Percentiles rank a stretch among this genome's conserved stretches.
Evolutionary conservation across 2,888 invertebrate species (phyloP).

Genomic region (Drosophila incognita): DNA sequence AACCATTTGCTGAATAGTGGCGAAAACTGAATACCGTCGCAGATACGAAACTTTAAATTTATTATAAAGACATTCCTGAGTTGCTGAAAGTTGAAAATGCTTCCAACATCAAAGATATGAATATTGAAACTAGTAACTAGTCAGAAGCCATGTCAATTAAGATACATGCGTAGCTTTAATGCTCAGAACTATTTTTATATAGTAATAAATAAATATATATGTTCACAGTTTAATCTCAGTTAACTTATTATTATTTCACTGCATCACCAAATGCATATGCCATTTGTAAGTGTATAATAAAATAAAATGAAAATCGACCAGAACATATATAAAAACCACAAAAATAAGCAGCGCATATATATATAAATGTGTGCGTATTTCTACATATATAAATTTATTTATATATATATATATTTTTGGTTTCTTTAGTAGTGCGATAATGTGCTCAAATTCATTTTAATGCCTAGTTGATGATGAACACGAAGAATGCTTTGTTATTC

Average conservation of each 20-base stretch:
- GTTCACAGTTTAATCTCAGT: background rate
- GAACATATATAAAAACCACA: constrained; percentile 18
- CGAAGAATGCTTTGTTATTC: constrained; percentile 32
- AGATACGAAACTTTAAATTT: background rate
- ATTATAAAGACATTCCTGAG: background rate
- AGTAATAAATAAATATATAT: too few species aligned
- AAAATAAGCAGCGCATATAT: background rate
- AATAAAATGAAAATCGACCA: constrained; percentile 18
- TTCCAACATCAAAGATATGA: background rate
- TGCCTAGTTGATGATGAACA: constrained; percentile 39
- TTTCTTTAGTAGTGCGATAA: constrained; percentile 44
- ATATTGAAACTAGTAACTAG: background rate
- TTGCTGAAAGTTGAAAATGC: background rate
- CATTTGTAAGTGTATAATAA: background rate
- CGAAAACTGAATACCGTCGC: background rate
- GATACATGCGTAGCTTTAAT: background rate
- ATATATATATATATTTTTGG: constrained; percentile 5
- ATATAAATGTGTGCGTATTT: background rate
- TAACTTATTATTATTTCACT: background rate
- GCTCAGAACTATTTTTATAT: background rate
- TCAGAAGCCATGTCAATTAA: background rate
- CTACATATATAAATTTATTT: background rate
- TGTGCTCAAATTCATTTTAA: constrained; percentile 70
- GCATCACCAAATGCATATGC: background rate
- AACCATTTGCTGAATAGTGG: background rate